A percentile compares a stretch with the other conserved stretches of the same genome.
Evolutionary conservation across 2,797 vertebrate genomes (phyloP).

Genomic region (Oreonectes daqikongensis): DNA sequence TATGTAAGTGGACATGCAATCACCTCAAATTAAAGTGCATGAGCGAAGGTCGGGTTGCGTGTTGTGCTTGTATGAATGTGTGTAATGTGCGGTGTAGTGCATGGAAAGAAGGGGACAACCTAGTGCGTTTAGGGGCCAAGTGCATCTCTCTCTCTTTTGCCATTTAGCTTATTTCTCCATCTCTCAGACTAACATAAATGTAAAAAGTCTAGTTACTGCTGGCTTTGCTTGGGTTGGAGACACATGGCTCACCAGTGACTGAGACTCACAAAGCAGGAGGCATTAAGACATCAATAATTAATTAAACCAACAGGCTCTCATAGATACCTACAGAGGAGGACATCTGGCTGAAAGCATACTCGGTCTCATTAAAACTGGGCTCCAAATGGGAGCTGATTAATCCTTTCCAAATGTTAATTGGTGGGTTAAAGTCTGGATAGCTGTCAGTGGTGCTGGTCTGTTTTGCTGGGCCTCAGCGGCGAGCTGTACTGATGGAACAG

Average conservation of each 20-base stretch:
- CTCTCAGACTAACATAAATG: conserved; percentile 23
- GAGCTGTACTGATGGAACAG: conserved; percentile 35
- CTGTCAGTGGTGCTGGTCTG: conserved; percentile 75
- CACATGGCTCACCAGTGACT: conserved; percentile 53
- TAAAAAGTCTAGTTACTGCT: conserved; percentile 43
- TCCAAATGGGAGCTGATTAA: conserved; percentile 76
- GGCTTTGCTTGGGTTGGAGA: conserved; percentile 47
- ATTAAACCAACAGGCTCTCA: conserved; percentile 64
- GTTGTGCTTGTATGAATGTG: conserved; percentile 39
- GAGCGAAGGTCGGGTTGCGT: conserved; percentile 52
- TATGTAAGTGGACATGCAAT: conserved; percentile 84
- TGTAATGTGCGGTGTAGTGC: conserved; percentile 17
- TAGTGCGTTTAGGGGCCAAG: conserved; percentile 42
- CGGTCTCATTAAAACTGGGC: conserved; percentile 63
- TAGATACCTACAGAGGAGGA: conserved; percentile 65
- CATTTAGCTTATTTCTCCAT: conserved; percentile 54
- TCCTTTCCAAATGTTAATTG: conserved; percentile 83
- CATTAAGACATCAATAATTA: conserved; percentile 66
- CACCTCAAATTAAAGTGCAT: conserved; percentile 79
- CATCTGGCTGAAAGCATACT: conserved; percentile 62
- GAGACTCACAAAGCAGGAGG: conserved; percentile 58
- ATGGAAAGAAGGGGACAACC: conserved; percentile 22
- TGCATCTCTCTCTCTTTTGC: not conserved
- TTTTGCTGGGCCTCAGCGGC: conserved; percentile 64
- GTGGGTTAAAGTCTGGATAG: conserved; percentile 78